Evolutionary conservation across 2,113 vertebrate species (phyloP), one percentile per base, ranked within the genome.

Genomic region (Dolichotis patagonum): DNA sequence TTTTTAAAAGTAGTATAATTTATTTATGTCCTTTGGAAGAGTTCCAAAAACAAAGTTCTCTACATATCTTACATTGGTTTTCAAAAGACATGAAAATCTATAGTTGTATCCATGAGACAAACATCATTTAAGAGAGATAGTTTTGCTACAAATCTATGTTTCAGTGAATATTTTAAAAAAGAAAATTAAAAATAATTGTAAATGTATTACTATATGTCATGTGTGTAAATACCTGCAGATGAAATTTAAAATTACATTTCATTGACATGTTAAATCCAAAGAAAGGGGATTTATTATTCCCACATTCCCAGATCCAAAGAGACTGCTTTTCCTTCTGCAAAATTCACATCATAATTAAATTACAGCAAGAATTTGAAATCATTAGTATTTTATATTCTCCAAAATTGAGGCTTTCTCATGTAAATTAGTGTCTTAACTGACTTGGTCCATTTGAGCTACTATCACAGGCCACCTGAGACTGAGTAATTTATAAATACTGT

Each of bases 21-120:
- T 88, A 28, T 71, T 69, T 91, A 75, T 91, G 38, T 28, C 19
- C n/a, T 85, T 81, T 77, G 63, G 30, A 94, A 94, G 22, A 75
- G 5, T 13, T 92, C 26, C 77, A 83, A 62, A 88, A 80, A 84
- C 35, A 75, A 82, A 58, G 63, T 41, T 43, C 12, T 85, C 67
- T 38, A 77, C 69, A 91, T 71, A 58, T 20, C n/a, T 80, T 49
- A 87, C n/a, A 17, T 41, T 43, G 73, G 9, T 0, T 81, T 32
- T 73, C 28, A 92, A 77, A 85, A 77, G 7, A n/a, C 38, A 41
- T 16, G 13, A 67, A 85, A 80, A 35, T 58, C 73, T 88, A 88
- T 19, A 95, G 71, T 41, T 77, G 26, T 8, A 89, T 63, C 88
- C n/a, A 80, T 56, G 24, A 38, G 35, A 12, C 7, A 24, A 19